Evolutionary conservation across 2,797 vertebrate genomes (phyloP).

Genomic region (Natrix natrix): DNA sequence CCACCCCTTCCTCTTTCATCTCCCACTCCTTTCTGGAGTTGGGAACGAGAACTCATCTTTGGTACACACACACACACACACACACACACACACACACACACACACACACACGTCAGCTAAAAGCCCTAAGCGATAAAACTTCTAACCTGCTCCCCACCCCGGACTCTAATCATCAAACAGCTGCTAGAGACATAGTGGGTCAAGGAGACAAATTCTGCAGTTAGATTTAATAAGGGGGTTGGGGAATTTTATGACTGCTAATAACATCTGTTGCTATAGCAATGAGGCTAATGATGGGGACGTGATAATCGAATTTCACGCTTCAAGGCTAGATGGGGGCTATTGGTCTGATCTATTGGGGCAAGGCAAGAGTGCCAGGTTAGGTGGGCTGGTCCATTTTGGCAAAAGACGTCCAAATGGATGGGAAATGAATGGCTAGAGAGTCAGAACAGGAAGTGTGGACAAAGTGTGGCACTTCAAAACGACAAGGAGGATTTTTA

Average conservation of each 20-base stretch:
- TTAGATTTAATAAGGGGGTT: constrained; percentile 40
- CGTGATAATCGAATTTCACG: constrained; percentile 32
- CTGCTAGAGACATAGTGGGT: constrained; percentile 2
- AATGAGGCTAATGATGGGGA: constrained; percentile 33
- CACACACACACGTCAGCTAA: neutral
- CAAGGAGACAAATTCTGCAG: constrained; percentile 30
- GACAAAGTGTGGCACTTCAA: neutral
- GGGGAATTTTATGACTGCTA: constrained; percentile 33
- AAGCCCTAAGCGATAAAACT: neutral
- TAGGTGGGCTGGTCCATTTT: neutral
- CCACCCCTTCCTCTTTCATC: neutral
- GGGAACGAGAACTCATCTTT: too few relatives aligned
- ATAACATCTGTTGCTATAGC: constrained; percentile 39
- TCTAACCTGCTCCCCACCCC: neutral
- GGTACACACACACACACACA: too few relatives aligned
- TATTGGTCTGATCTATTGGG: constrained; percentile 23
- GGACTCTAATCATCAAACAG: constrained; percentile 2
- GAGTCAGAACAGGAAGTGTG: neutral
- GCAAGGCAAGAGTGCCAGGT: neutral
- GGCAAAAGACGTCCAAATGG: neutral
- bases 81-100: too few relatives aligned
- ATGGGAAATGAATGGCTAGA: neutral
- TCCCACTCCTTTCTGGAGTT: neutral
- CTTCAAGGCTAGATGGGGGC: constrained; percentile 1
- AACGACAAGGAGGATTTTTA: neutral